A percentile compares a stretch with the other conserved stretches of the same genome.
Conservation (phyloP, 2,888 invertebrate species). For the Trichacis sp. region DNA sequence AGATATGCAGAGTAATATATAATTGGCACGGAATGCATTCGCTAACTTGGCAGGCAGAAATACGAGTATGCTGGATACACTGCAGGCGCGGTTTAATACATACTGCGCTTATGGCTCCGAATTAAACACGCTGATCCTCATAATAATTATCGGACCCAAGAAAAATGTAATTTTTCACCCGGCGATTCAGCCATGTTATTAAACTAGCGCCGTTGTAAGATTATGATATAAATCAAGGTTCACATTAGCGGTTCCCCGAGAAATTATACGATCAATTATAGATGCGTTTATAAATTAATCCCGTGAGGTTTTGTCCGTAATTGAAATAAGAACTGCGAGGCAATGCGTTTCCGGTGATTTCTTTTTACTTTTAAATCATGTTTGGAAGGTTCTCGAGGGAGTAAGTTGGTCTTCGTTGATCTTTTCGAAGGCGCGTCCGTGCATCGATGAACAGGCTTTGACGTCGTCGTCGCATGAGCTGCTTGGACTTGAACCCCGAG, state of each 20-base stretch:
- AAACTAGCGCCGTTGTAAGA: neutral
- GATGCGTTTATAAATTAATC: neutral
- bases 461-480: constrained; percentile 36
- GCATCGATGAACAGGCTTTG: constrained; percentile 25
- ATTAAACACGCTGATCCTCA: constrained; percentile 12
- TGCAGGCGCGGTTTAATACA: neutral
- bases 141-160: neutral
- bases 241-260: neutral
- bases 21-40: constrained; percentile 10
- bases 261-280: neutral
- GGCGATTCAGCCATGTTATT: neutral
- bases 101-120: neutral
- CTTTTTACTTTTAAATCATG: no score
- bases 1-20: constrained; percentile 17
- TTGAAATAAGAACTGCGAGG: neutral
- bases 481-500: constrained; percentile 37
- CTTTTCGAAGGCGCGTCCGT: constrained; percentile 9
- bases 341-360: neutral
- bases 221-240: neutral
- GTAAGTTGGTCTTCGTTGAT: neutral
- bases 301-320: neutral
- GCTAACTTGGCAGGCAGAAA: constrained; percentile 6
- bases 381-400: neutral
- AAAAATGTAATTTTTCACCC: neutral
- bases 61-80: neutral